Conservation (phyloP, 2,888 invertebrate genomes). For the Digitonthophagus gazella region DNA sequence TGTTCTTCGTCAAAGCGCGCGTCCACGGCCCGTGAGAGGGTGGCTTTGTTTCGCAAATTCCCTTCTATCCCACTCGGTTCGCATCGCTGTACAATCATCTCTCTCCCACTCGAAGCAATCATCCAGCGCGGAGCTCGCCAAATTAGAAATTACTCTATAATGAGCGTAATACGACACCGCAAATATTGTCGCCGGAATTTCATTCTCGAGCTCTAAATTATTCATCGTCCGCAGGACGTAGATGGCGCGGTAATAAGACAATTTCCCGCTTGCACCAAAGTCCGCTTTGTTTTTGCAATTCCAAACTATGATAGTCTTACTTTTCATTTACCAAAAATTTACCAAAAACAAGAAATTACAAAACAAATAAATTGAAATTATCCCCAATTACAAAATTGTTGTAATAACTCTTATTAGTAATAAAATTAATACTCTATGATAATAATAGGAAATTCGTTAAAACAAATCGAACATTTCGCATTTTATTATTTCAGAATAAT, state of each 20-base stretch:
- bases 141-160: slow-evolving; percentile 21
- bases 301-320: background rate
- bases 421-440: no score
- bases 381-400: no score
- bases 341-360: no score
- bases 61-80: background rate
- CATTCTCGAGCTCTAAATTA: slow-evolving; percentile 10
- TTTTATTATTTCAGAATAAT: no score
- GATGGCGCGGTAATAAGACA: background rate
- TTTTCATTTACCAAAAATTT: no score
- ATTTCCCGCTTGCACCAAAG: background rate
- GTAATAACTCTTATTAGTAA: no score
- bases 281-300: background rate
- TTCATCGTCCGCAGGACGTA: slow-evolving; percentile 11
- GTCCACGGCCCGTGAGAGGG: background rate
- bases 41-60: background rate
- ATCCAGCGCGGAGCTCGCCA: background rate
- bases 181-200: slow-evolving; percentile 18
- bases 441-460: no score
- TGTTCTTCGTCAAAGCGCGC: background rate
- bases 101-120: background rate
- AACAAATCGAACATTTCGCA: no score
- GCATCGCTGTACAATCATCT: background rate
- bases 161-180: slow-evolving; percentile 18
- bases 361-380: no score